phyloP scores from a whole-genome alignment of 2,797 vertebrate species.

The Rhyacichthys aspro region DNA sequence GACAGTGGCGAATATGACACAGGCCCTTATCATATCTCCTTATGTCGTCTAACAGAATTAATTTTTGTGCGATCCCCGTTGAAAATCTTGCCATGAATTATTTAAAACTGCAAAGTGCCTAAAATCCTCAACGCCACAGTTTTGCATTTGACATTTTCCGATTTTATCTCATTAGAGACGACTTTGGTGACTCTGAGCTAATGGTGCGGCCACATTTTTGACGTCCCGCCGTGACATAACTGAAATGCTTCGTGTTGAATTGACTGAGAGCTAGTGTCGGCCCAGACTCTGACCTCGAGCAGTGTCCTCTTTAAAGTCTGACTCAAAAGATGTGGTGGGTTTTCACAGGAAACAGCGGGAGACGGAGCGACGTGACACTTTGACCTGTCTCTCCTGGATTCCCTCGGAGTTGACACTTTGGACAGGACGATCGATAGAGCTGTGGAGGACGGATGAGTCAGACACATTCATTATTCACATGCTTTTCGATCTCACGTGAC shows the following conservation, averaged over 20 bases:
- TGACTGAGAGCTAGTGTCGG: neutral
- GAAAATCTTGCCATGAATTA: neutral
- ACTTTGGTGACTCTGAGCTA: neutral
- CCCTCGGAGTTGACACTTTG: neutral
- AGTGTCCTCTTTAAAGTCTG: conserved; percentile 14
- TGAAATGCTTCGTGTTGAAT: conserved; percentile 4
- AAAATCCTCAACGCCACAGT: neutral
- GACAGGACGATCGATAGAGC: conserved; percentile 29
- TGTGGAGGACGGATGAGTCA: conserved; percentile 49
- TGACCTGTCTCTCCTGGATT: conserved; percentile 31
- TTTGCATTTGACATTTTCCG: neutral
- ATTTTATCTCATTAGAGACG: neutral
- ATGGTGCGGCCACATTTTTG: conserved; percentile 21
- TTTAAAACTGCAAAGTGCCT: neutral
- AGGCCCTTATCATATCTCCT: too few species aligned
- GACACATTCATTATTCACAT: conserved; percentile 52
- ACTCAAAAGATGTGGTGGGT: too few species aligned
- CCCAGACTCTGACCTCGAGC: conserved; percentile 14
- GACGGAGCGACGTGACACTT: conserved; percentile 29
- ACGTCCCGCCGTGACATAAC: neutral
- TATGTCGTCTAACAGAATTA: too few species aligned
- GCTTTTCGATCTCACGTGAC: conserved; percentile 53
- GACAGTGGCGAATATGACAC: too few species aligned
- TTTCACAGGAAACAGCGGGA: conserved; percentile 7
- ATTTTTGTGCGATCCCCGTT: too few species aligned